Evolutionary conservation across 2,113 vertebrate genomes (phyloP), one percentile per base, ranked within the genome.

Genomic region (Lophotis ruficrista): DNA sequence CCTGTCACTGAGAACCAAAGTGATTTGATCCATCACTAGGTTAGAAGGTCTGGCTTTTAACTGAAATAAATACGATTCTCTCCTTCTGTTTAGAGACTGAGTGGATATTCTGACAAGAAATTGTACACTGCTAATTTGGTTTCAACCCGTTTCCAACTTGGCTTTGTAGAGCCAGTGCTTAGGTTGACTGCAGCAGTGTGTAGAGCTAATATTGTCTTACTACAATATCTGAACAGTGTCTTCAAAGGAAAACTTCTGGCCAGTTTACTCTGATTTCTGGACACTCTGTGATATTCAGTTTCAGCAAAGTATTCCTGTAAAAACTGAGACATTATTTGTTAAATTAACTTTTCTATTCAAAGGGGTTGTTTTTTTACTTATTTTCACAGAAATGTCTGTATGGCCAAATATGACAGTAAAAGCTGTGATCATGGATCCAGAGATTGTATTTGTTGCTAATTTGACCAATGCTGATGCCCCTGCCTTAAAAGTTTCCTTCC

Each of bases 371-470:
- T 37, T 28, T 64, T 28, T 10, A 21, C 72, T 83, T 94, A 12
- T 73, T 93, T 96, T 76, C 76, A 79, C 83, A 98, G 98, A 98
- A 89, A 78, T 83, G 9, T 71, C 97, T 83, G 41, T 82, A 20
- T 48, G 72, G 57, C 85, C 97, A 76, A 98, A 98, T 57, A 97
- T 98, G 75, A 97, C 45, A 18, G 47, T 99, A 35, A 98, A 98
- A 47, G 98, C 97, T 7, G 98, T 98, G 81, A 97, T 99, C 66
- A 96, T 99, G 90, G 99, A 99, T 95, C 99, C 99, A 4, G 99
- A 99, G 97, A 98, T 99, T 83, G 98, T 99, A 12, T 99, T 99
- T 86, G 99, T 99, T 80, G 99, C 99, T 75, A 99, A 91, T 93
- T 97, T 99, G 94, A 98, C 98, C 89, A 99, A 94, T 60, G 99